These are phyloP conservation scores for Sinotaia quadrata DNA, from an alignment of 2,888 invertebrate species.

Conservation along the genomic window DNA sequence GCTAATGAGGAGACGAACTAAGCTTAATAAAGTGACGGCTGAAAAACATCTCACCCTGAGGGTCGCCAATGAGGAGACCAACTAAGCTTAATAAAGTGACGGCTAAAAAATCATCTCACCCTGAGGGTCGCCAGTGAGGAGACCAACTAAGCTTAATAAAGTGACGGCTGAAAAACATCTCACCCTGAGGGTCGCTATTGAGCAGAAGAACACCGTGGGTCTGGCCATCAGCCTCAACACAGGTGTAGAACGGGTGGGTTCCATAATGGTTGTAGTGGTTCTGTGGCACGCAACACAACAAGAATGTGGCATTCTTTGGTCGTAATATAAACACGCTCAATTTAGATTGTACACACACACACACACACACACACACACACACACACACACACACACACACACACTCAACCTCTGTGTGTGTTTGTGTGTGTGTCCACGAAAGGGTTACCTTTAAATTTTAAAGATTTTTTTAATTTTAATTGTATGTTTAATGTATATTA, in stretches of 20 bases:
- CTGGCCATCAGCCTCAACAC: slow-evolving; percentile 77
- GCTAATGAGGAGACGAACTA: not conserved
- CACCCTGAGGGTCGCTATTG: slow-evolving; percentile 82
- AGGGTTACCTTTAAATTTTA: no score
- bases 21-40: no score
- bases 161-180: slow-evolving; percentile 5
- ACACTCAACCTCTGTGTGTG: not conserved
- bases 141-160: not conserved
- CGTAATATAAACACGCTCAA: no score
- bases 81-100: no score
- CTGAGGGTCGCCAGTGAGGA: not conserved
- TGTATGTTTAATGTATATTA: no score
- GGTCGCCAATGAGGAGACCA: no score
- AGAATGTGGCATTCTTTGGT: no score
- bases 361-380: not conserved
- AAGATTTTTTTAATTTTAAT: no score
- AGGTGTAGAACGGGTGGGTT: slow-evolving; percentile 88
- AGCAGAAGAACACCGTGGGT: slow-evolving; percentile 84
- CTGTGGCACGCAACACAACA: slow-evolving; percentile 32
- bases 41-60: no score
- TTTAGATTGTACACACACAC: slow-evolving; percentile 6
- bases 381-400: slow-evolving; percentile 4
- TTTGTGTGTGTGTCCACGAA: not conserved
- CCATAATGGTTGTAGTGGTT: slow-evolving; percentile 80
- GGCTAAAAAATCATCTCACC: no score